Evolutionary conservation across 2,113 vertebrate species (phyloP).

Genomic region (Gallinago media): DNA sequence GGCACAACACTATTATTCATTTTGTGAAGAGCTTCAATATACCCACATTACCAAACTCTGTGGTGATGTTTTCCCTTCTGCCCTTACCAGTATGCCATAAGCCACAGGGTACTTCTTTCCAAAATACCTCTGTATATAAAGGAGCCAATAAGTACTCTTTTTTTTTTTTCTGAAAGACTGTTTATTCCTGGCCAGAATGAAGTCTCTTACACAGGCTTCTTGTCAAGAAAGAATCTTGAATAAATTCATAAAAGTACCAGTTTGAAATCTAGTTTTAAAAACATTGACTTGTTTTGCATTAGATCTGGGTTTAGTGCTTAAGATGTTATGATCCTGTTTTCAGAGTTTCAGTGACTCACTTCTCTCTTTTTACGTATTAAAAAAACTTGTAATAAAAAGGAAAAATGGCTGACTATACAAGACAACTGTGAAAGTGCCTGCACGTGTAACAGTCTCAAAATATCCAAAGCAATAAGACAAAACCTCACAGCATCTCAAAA

Average conservation of each 20-base stretch:
- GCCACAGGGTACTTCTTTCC: neutral
- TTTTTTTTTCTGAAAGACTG: neutral
- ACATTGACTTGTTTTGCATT: neutral
- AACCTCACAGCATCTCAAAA: neutral
- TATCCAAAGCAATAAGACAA: neutral
- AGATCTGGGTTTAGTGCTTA: neutral
- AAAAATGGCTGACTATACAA: neutral
- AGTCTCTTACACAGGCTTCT: neutral
- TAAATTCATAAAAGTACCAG: neutral
- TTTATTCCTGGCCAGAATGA: neutral
- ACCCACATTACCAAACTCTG: neutral
- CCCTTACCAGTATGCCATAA: neutral
- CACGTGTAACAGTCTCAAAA: neutral
- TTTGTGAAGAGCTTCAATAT: neutral
- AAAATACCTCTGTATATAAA: neutral
- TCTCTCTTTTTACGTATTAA: neutral
- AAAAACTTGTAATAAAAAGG: neutral
- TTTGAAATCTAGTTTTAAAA: slow-evolving; percentile 17
- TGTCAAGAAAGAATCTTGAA: neutral
- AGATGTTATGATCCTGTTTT: neutral
- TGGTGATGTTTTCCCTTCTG: neutral
- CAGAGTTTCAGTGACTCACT: neutral
- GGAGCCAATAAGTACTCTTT: neutral
- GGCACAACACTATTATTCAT: neutral
- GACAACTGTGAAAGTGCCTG: neutral